Evolutionary conservation across 2,797 vertebrate genomes (phyloP), one percentile per base, ranked within the genome.

Genomic region (Halcyon smyrnensis): DNA sequence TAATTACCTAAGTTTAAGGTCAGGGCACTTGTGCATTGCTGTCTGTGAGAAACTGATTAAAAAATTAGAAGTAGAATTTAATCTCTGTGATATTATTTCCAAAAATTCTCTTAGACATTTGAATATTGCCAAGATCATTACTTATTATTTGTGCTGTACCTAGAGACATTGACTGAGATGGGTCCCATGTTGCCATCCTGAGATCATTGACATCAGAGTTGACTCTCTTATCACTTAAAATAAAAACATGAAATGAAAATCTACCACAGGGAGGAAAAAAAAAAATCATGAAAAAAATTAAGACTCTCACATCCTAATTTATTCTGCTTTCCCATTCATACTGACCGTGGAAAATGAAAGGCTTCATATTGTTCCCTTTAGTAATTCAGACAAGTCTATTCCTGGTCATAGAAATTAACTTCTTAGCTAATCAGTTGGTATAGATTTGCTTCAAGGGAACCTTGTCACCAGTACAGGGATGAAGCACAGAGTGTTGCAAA

Each of bases 1-100:
- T 98, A 97, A 98, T 97, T 97, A 97, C 97, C 91, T 50, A 98
- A 97, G 97, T 98, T 98, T 97, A 98, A 97, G 97, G 98, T 98
- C 97, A 98, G 98, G 95, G 95, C 96, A 97, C 96, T 94, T 97
- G 95, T 97, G 93, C 94, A 95, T 96, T 96, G 94, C 97, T 97
- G 89, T 94, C 93, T 95, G 79, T 64, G 53, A 90, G 92, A 90
- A 96, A 91, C 80, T 89, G 97, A 97, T 97, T 98, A 96, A 97
- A 96, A 97, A 98, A 96, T 89, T 87, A 96, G 89, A 97, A 97
- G 94, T 80, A 95, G 62, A 89, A 90, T 87, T 95, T 97, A 85
- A 95, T 97, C 76, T 93, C 74, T 0, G 62, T 83, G 94, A 95
- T 94, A 91, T 94, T 93, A 73, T 80, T 89, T 90, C 78, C 39